Evolutionary conservation across 2,888 invertebrate genomes (phyloP), one percentile per base, ranked within the genome.

Genomic region (Sesia apiformis): DNA sequence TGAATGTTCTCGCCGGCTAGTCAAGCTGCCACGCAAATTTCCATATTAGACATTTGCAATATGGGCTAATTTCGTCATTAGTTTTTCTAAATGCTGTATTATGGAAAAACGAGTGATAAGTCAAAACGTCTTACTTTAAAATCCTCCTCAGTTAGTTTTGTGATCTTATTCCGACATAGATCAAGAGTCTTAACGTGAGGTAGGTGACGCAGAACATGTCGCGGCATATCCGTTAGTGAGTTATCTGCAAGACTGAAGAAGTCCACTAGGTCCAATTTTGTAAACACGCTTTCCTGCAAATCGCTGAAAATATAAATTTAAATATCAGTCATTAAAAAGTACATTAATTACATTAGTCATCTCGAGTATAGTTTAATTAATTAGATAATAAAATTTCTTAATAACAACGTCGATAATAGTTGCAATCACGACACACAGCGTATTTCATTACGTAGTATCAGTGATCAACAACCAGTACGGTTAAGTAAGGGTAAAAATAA

Each of bases 161-260:
- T 91, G 63, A 98, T 94, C 63, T 92, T 93, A 70, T 96, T 95
- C 62, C 96, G 91, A 63, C 95, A 95, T 57, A 98, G 87, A 79
- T 97, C 96, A 58, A 98, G 86, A 1, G 95, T 95, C 71, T 93
- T 93, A 56, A 97, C 91, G 62, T 93, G 92, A 1, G 95, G 94
- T 81, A 96, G 90, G 69, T 94, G 93, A 53, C 92, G 91, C 57
- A 96, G 90, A 51, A 96, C 92, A 61, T 94, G 93, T 52, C 93
- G 91, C 4, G 97, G 97, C 80, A 97, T 92, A 65, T 93, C 92
- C 43, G 92, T 90, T 60, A 97, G 85, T 53, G 92, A 90, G 81
- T 97, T 97, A 84, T 96, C 95, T 5, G 95, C 94, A 60, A 97
- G 84, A 72, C 95, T 95, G 70, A 97, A 91, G 84, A 92, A 94